Evolutionary conservation across 1,140 invertebrate genomes (phyloP), one percentile per base, ranked within the genome.

Genomic region (Lepidotrigona ventralis): DNA sequence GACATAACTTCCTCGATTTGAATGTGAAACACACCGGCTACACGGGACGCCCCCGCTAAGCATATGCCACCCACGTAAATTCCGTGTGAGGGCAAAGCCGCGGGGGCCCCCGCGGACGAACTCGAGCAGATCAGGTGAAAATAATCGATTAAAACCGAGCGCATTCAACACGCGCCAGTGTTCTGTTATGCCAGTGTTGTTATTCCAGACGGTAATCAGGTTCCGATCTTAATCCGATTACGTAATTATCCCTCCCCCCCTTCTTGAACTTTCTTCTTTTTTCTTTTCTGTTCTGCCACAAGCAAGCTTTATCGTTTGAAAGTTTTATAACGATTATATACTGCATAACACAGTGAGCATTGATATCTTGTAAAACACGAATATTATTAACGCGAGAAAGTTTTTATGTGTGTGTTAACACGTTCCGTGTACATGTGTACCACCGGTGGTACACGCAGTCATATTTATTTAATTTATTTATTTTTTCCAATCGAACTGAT

Each of bases 1-100:
- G 79, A 81, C 78, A 84, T 84, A 84, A 84, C 83, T 85, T 85
- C 79, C 83, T 85, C 71, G 54, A 85, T 85, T 76, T 80, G 79
- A 85, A 73, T 83, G 76, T 82, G 76, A 76, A 73, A 83, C 76
- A 74, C 84, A 77, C 75, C 58, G 83, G 81, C 63, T 79, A 83
- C 84, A 79, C 33, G 76, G n/a, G 71, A 79, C 77, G 84, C 81
- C 81, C 72, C 75, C 81, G 81, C 84, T 86, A 86, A 86, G 83
- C 79, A 79, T 86, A 86, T 79, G 64, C 81, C 84, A 66, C 84
- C 81, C 56, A 86, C 84, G 81, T 79, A 68, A 77, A 83, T 86
- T 83, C 84, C 81, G 46, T 73, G 63, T 53, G 81, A 83, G 81
- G 84, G 81, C 75, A 83, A 83, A 85, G 54, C 53, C 64, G 63